Conservation (phyloP, 2,888 invertebrate species). For the Orthosia incerta region DNA sequence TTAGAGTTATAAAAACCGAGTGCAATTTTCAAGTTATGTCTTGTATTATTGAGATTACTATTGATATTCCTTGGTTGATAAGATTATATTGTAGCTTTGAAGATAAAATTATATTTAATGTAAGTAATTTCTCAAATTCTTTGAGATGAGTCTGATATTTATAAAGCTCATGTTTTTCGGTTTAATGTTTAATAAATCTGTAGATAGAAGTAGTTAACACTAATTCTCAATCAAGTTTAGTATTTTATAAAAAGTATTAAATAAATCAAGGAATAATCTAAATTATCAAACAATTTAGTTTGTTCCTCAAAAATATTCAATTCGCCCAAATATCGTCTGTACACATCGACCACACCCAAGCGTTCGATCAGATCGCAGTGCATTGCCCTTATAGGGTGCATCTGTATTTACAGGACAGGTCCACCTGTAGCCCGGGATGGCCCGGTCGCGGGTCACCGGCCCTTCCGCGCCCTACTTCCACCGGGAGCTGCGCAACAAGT, state of each 20-base stretch:
- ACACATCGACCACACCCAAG: slow-evolving; percentile 35
- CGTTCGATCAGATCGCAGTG: slow-evolving; percentile 40
- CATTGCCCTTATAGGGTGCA: slow-evolving; percentile 56
- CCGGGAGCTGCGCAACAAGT: slow-evolving; percentile 77
- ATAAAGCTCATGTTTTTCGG: not conserved
- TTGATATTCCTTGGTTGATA: not conserved
- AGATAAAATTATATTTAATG: slow-evolving; percentile 16
- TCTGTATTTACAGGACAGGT: slow-evolving; percentile 57
- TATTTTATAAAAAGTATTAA: no score
- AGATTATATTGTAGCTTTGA: slow-evolving; percentile 10
- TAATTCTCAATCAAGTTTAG: not conserved
- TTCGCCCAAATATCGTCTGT: not conserved
- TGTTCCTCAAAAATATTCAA: not conserved
- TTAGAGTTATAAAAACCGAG: slow-evolving; percentile 21
- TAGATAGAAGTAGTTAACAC: not conserved
- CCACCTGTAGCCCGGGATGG: slow-evolving; percentile 68
- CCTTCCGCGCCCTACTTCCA: slow-evolving; percentile 77
- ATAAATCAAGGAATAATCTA: no score
- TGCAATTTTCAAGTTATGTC: not conserved
- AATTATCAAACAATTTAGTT: not conserved
- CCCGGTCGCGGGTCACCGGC: slow-evolving; percentile 76
- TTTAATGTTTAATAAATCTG: not conserved
- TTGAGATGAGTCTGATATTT: slow-evolving; percentile 1
- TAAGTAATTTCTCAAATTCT: slow-evolving; percentile 3
- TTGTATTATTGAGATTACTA: slow-evolving; percentile 11